phyloP scores from a whole-genome alignment of 2,888 invertebrate genomes.

The Choristoneura rosaceana region DNA sequence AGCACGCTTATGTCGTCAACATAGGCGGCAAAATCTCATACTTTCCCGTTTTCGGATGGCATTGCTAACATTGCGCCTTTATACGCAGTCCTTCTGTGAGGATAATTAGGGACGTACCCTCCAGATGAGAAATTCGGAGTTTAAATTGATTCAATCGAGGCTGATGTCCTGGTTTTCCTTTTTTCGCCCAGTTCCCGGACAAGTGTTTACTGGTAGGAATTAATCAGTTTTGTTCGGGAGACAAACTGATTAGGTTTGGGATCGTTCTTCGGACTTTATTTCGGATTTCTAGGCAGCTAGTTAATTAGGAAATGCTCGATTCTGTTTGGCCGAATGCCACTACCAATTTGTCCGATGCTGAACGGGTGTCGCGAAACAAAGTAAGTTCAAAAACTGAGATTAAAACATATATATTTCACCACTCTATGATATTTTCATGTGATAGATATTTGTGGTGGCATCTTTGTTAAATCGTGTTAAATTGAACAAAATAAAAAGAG shows the following conservation, averaged over 20 bases:
- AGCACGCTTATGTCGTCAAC: conserved; percentile 43
- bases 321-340: conserved; percentile 34
- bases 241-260: conserved; percentile 26
- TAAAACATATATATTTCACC: background rate
- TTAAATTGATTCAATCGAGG: conserved; percentile 84
- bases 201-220: conserved; percentile 38
- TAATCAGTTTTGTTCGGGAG: conserved; percentile 31
- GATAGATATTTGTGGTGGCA: too few species aligned
- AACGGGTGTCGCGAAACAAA: background rate
- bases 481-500: too few species aligned
- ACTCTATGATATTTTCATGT: background rate
- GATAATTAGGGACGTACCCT: conserved; percentile 83
- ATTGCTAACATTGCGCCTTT: conserved; percentile 67
- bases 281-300: conserved; percentile 14
- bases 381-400: background rate
- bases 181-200: conserved; percentile 37
- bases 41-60: conserved; percentile 49
- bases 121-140: conserved; percentile 79
- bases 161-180: conserved; percentile 65
- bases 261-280: conserved; percentile 26
- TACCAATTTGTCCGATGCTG: background rate
- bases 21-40: conserved; percentile 50
- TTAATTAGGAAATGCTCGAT: conserved; percentile 35
- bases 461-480: too few species aligned
- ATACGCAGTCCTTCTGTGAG: conserved; percentile 76